Percentiles rank a stretch among this genome's conserved stretches.
Conservation (phyloP, 2,888 invertebrate species). For the Parapristionchus giblindavisi region DNA sequence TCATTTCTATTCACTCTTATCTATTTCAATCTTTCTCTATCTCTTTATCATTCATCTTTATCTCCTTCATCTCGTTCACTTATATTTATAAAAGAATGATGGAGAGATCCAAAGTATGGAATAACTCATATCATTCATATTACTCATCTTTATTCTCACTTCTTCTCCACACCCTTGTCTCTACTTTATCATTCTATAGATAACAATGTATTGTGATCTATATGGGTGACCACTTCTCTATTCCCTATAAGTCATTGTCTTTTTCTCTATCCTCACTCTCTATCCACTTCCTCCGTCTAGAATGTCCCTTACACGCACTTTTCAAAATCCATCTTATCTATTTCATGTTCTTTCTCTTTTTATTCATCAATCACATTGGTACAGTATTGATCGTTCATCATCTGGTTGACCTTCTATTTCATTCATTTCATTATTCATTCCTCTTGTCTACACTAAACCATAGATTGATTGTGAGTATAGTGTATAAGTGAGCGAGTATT, state of each 20-base stretch:
- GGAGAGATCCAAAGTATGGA: too few relatives aligned
- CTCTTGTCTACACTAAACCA: not conserved
- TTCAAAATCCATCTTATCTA: too few relatives aligned
- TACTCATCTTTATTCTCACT: not conserved
- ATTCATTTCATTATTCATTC: conserved; percentile 10
- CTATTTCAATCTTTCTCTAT: too few relatives aligned
- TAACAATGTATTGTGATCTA: not conserved
- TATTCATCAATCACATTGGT: not conserved
- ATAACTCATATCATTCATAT: too few relatives aligned
- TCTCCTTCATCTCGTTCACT: too few relatives aligned
- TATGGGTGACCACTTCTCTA: too few relatives aligned
- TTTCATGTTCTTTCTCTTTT: not conserved
- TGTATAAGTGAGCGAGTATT: not conserved
- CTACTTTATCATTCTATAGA: not conserved
- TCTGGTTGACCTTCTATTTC: not conserved
- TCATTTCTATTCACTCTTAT: too few relatives aligned
- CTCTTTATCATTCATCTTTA: too few relatives aligned
- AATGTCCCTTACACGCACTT: not conserved
- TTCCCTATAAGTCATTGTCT: too few relatives aligned
- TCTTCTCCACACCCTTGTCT: not conserved
- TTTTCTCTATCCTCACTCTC: too few relatives aligned
- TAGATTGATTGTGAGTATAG: not conserved
- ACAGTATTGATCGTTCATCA: not conserved
- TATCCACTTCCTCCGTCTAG: not conserved
- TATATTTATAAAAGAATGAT: too few relatives aligned